Conservation (phyloP, 2,888 invertebrate species). For the Machimus rusticus region DNA sequence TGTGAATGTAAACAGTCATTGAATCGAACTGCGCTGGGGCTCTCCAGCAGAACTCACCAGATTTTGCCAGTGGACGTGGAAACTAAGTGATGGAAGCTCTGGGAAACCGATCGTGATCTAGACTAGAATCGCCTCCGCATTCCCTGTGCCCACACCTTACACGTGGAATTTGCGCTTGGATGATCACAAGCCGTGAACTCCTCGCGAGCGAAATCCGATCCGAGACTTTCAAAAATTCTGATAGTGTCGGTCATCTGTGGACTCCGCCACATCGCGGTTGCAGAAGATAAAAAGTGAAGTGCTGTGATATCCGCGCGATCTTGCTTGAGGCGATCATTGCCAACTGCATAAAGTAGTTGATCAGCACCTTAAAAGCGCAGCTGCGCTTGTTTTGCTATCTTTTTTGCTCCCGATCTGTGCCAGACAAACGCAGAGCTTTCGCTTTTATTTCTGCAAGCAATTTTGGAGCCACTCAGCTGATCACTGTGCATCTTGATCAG, state of each 20-base stretch:
- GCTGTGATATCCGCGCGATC: neutral
- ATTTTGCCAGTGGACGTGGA: neutral
- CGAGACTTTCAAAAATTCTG: neutral
- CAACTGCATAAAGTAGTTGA: neutral
- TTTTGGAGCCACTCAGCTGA: neutral
- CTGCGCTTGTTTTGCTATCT: neutral
- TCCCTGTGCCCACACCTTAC: neutral
- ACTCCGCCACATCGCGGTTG: neutral
- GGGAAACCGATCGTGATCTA: neutral
- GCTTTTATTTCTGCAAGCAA: neutral
- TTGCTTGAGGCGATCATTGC: neutral
- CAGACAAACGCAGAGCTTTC: neutral
- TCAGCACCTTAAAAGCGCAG: neutral
- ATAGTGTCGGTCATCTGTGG: neutral
- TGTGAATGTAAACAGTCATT: slow-evolving; percentile 4
- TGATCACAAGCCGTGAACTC: neutral
- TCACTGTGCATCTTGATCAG: neutral
- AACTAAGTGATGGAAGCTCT: neutral
- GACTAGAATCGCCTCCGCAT: neutral
- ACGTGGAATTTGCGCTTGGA: neutral
- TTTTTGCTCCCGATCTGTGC: neutral
- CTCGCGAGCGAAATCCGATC: neutral
- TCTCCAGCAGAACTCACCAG: neutral
- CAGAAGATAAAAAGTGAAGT: neutral
- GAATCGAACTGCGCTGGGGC: neutral